These are phyloP conservation scores for Caenorhabditis sp. DNA, from an alignment of 2,888 invertebrate species.

Conservation along the genomic window DNA sequence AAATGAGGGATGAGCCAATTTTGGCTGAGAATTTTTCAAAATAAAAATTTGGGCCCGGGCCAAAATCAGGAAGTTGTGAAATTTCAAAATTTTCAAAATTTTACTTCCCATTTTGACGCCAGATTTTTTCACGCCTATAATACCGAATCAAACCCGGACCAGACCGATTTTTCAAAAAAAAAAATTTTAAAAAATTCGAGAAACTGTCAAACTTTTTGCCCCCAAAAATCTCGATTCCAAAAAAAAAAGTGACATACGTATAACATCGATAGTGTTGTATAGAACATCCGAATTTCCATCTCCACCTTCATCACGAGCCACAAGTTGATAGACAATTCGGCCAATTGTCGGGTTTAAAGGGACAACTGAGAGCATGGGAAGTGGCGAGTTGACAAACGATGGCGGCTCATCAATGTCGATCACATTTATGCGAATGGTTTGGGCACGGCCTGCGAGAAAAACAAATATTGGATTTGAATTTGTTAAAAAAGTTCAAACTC, in stretches of 20 bases:
- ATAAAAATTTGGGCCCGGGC: no score
- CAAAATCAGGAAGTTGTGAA: no score
- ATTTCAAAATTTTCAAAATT: no score
- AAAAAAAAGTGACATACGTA: no score
- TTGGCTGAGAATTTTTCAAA: not conserved
- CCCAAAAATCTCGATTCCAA: no score
- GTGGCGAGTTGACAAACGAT: slow-evolving; percentile 93
- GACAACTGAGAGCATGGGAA: slow-evolving; percentile 83
- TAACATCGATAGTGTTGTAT: slow-evolving; percentile 65
- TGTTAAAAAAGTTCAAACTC: not conserved
- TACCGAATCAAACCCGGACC: no score
- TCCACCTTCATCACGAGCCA: slow-evolving; percentile 93
- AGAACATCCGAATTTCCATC: slow-evolving; percentile 72
- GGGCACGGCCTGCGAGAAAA: slow-evolving; percentile 39
- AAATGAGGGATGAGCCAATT: no score
- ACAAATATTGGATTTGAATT: not conserved
- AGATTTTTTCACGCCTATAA: no score
- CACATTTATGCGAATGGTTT: slow-evolving; percentile 51
- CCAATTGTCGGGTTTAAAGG: slow-evolving; percentile 61
- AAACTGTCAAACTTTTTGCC: no score
- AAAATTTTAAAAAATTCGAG: no score
- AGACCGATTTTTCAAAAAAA: no score
- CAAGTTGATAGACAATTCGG: slow-evolving; percentile 75
- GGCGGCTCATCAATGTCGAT: slow-evolving; percentile 83
- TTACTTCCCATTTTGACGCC: not conserved